Evolutionary conservation across 2,113 vertebrate species (phyloP), one percentile per base, ranked within the genome.

Genomic region (Zeus faber): DNA sequence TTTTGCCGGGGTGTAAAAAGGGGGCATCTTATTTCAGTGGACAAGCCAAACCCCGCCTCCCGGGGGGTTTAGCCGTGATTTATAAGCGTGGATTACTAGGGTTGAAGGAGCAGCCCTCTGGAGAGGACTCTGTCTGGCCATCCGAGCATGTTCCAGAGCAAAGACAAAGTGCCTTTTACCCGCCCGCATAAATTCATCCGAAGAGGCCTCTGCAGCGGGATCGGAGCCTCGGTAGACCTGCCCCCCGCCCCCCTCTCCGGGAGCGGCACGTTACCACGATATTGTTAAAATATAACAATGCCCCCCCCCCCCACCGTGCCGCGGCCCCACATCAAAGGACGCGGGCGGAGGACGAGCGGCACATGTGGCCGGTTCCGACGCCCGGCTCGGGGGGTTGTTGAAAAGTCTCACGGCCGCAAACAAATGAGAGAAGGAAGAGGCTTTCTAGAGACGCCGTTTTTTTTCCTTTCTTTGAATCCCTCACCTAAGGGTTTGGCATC

Each of bases 261-360:
- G 13, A 49, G 47, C 46, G n/a, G 23, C 4, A 49, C 25, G 47
- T 49, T 16, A 31, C 14, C 7, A 18, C 9, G 47, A 49, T 26
- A 31, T 31, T 20, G 25, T 49, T 49, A 49, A 49, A 18, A 49
- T 49, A 49, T 16, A 49, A 49, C 25, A 49, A 49, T 49, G 26
- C 16, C n/a, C 10, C 14, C 8, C 23, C 21, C 21, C 21, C n/a
- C 41, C 41, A 10, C 18, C 9, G 33, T 37, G 33, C n/a, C 33
- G n/a, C 13, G n/a, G n/a, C n/a, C 33, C 6, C 13, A 37, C 4
- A 14, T 9, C 33, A 37, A 37, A 37, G 31, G 33, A 13, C 11
- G 27, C 27, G 9, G 27, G 27, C 4, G 27, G 27, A 9, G 27
- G 27, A 9, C 4, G 27, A 9, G 27, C 27, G 27, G n/a, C n/a